Percentiles rank a stretch among this genome's conserved stretches.
Evolutionary conservation across 2,797 vertebrate species (phyloP).

Genomic region (Lithobates sylvaticus): DNA sequence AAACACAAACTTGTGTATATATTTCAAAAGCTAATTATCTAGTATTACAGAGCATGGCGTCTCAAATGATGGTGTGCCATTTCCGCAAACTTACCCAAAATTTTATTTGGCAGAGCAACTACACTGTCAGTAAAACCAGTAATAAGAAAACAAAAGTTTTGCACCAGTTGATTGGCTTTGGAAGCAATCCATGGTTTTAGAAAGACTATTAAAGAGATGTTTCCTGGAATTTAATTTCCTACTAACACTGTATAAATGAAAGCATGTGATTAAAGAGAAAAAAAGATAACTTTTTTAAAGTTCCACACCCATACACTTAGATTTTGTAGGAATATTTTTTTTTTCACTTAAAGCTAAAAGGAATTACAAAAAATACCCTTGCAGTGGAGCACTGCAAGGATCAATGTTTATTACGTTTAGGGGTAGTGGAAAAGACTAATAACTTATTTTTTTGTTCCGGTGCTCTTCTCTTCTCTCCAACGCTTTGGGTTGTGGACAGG

Average conservation of each 20-base stretch:
- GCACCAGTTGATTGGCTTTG: slow-evolving; percentile 7
- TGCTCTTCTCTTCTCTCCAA: too few species aligned
- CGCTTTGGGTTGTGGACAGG: too few species aligned
- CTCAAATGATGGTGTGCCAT: slow-evolving; percentile 27
- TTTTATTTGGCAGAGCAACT: slow-evolving; percentile 17
- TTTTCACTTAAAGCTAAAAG: neutral
- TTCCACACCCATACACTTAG: slow-evolving; percentile 4
- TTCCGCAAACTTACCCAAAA: slow-evolving; percentile 2
- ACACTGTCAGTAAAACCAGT: slow-evolving; percentile 35
- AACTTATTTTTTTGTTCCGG: too few species aligned
- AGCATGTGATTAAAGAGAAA: neutral
- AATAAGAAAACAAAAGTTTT: slow-evolving; percentile 31
- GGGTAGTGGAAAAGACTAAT: too few species aligned
- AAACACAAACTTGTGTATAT: slow-evolving; percentile 30
- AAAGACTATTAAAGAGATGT: slow-evolving; percentile 8
- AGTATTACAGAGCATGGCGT: slow-evolving; percentile 18
- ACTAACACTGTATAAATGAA: slow-evolving; percentile 21
- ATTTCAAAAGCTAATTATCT: slow-evolving; percentile 40
- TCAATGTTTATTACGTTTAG: too few species aligned
- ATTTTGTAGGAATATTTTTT: slow-evolving; percentile 23
- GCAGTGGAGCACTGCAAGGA: too few species aligned
- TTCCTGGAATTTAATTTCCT: slow-evolving; percentile 8
- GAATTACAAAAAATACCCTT: too few species aligned
- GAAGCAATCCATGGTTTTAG: slow-evolving; percentile 1
- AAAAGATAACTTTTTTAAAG: neutral